A percentile compares a stretch with the other conserved stretches of the same genome.
phyloP scores from a whole-genome alignment of 2,797 vertebrate genomes.

The Taeniopygia guttata region DNA sequence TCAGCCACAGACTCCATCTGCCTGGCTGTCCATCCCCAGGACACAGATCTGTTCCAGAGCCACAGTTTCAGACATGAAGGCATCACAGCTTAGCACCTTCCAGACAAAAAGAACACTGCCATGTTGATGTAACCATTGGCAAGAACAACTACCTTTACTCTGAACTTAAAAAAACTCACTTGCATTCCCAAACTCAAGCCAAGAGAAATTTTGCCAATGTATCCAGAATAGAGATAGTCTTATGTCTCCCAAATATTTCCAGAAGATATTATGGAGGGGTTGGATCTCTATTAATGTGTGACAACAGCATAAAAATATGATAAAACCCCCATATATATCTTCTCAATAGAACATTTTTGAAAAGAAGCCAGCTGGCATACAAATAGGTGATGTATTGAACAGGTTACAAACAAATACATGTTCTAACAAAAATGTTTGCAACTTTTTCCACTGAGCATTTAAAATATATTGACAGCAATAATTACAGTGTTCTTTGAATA shows the following conservation, averaged over 20 bases:
- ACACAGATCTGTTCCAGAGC: background rate
- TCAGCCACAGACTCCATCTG: background rate
- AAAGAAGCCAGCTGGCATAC: conserved; percentile 20
- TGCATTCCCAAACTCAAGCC: background rate
- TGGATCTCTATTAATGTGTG: background rate
- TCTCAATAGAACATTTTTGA: background rate
- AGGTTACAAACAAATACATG: conserved; percentile 43
- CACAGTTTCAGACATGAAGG: background rate
- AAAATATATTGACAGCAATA: conserved; percentile 20
- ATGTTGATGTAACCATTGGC: conserved; percentile 29
- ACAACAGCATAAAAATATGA: background rate
- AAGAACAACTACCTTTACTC: background rate
- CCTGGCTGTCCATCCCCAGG: background rate
- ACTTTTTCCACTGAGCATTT: conserved; percentile 19
- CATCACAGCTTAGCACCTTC: background rate
- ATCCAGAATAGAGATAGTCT: background rate
- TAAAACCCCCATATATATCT: background rate
- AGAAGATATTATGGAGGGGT: background rate
- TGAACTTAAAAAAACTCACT: background rate
- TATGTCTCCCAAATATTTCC: background rate
- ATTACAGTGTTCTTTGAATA: background rate
- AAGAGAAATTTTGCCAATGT: background rate
- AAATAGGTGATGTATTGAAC: background rate
- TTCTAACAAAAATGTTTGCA: background rate
- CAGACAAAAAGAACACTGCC: conserved; percentile 1